Conservation (phyloP, 2,113 vertebrate genomes). For the human region DNA sequence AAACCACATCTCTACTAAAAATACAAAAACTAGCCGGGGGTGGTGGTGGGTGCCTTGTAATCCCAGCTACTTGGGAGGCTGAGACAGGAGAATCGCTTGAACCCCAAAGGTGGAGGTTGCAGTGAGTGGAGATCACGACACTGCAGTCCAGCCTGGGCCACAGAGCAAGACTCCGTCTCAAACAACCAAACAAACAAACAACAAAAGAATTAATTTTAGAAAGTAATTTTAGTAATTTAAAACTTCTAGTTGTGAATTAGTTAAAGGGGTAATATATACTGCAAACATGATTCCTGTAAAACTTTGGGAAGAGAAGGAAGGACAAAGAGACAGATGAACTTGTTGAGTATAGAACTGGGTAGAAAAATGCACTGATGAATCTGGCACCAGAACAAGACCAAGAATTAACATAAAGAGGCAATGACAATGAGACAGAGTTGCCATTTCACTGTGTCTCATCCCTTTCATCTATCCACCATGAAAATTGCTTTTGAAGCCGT, state of each 20-base stretch:
- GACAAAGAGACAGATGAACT: background rate
- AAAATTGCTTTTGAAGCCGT: slow-evolving; percentile 45
- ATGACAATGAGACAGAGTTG: background rate
- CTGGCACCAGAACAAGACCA: background rate
- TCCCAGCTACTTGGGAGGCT: no score
- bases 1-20: no score
- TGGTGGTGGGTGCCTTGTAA: no score
- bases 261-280: background rate
- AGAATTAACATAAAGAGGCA: background rate
- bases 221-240: background rate
- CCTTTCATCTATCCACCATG: slow-evolving; percentile 44
- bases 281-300: background rate
- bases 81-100: no score
- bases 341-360: background rate
- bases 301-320: background rate
- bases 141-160: no score
- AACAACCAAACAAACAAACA: no score
- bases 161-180: no score
- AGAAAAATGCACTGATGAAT: background rate
- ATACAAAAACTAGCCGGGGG: no score
- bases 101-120: no score
- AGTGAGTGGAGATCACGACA: no score
- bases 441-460: background rate
- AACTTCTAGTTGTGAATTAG: background rate
- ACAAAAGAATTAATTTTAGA: background rate